A percentile compares a stretch with the other conserved stretches of the same genome.
phyloP scores from a whole-genome alignment of 2,797 vertebrate species.

The Ispidina lecontei region DNA sequence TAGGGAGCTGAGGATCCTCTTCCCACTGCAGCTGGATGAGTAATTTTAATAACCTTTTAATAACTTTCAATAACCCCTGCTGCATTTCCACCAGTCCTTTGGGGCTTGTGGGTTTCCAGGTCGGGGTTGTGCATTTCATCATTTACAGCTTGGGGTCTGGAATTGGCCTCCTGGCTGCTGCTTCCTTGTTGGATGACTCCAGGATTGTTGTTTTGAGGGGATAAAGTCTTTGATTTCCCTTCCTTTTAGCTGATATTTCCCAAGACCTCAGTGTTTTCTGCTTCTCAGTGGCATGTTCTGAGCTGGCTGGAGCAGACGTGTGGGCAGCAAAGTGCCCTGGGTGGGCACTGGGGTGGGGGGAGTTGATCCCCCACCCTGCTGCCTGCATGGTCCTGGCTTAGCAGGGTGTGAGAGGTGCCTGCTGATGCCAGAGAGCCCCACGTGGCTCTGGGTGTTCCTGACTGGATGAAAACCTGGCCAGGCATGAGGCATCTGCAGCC shows the following conservation, averaged over 20 bases:
- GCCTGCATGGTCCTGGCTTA: no score
- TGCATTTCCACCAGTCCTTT: neutral
- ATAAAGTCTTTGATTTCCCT: neutral
- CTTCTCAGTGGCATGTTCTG: rapidly evolving
- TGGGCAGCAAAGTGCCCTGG: neutral
- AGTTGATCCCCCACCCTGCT: no score
- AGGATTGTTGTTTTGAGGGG: neutral
- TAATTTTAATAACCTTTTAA: neutral
- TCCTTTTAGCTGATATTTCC: neutral
- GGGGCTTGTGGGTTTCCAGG: neutral
- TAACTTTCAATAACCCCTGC: no score
- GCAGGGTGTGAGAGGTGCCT: no score
- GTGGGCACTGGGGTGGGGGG: no score
- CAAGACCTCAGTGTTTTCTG: neutral
- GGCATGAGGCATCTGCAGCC: no score
- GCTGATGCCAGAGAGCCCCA: no score
- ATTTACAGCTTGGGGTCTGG: neutral
- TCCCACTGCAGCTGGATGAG: neutral
- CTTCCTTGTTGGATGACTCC: neutral
- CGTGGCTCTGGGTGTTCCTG: no score
- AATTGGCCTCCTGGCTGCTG: rapidly evolving
- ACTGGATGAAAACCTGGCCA: no score
- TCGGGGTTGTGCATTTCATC: neutral
- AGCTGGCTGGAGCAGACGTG: neutral
- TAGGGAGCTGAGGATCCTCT: neutral